Evolutionary conservation across 1,140 invertebrate genomes (phyloP).

Genomic region (Meloidogyne exigua): DNA sequence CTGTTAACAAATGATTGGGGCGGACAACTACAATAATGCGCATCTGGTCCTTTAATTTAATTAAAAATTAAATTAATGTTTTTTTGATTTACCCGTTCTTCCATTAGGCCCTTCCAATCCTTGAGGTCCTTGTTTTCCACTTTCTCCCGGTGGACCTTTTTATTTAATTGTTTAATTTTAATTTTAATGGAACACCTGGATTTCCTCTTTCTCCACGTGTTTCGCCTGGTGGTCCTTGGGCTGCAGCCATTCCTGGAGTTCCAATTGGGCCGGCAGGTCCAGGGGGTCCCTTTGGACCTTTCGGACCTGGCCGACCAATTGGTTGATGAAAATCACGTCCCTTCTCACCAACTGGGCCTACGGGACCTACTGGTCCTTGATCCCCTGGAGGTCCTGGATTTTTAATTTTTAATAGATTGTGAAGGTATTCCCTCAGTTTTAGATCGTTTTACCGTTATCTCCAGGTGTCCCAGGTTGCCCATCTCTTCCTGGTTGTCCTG

Average conservation of each 20-base stretch:
- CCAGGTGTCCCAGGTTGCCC: neutral
- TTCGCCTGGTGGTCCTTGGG: neutral
- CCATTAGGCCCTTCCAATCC: neutral
- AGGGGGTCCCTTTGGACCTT: neutral
- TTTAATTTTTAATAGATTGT: neutral
- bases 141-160: neutral
- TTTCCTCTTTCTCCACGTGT: neutral
- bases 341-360: neutral
- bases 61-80: neutral
- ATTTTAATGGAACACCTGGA: neutral
- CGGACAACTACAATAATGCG: neutral
- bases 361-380: neutral
- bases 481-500: neutral
- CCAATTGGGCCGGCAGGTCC: neutral
- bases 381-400: neutral
- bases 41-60: neutral
- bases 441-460: neutral
- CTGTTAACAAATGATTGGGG: neutral
- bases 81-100: neutral
- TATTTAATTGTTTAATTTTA: too few relatives aligned
- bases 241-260: neutral
- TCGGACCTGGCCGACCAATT: neutral
- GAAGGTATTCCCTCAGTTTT: neutral
- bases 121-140: neutral
- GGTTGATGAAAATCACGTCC: constrained; percentile 10